Conservation (phyloP, 2,888 invertebrate genomes). For the Anoplius nigerrimus region DNA sequence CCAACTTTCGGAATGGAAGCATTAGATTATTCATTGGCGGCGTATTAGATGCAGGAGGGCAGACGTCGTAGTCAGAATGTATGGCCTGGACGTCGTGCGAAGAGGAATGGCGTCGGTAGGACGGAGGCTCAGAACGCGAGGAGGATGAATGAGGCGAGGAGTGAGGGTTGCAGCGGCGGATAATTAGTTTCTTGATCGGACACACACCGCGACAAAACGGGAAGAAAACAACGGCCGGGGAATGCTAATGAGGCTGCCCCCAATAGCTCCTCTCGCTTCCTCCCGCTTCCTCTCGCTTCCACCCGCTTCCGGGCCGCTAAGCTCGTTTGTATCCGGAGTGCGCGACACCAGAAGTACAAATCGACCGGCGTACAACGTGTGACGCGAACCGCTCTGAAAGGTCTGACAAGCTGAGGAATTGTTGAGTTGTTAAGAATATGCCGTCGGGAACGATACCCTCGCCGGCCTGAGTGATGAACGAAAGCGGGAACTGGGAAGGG, state of each 20-base stretch:
- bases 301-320: not conserved
- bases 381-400: slow-evolving; percentile 17
- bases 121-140: slow-evolving; percentile 12
- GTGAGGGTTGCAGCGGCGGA: slow-evolving; percentile 59
- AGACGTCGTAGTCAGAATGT: not conserved
- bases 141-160: slow-evolving; percentile 52
- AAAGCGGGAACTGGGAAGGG: not conserved
- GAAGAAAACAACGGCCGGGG: slow-evolving; percentile 53
- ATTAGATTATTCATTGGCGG: not conserved
- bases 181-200: slow-evolving; percentile 71
- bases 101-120: no score
- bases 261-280: not conserved
- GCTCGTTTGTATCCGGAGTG: slow-evolving; percentile 30
- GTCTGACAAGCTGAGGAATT: slow-evolving; percentile 36
- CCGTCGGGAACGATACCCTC: not conserved
- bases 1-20: no score
- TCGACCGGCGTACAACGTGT: slow-evolving; percentile 31
- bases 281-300: not conserved
- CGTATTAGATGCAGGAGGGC: not conserved
- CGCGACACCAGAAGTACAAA: slow-evolving; percentile 27
- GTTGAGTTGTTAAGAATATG: slow-evolving; percentile 21
- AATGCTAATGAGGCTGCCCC: slow-evolving; percentile 50
- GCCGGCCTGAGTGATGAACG: not conserved
- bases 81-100: slow-evolving; percentile 4
- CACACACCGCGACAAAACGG: slow-evolving; percentile 57